phyloP scores from a whole-genome alignment of 1,140 invertebrate genomes.

The Papilio polyxenes region DNA sequence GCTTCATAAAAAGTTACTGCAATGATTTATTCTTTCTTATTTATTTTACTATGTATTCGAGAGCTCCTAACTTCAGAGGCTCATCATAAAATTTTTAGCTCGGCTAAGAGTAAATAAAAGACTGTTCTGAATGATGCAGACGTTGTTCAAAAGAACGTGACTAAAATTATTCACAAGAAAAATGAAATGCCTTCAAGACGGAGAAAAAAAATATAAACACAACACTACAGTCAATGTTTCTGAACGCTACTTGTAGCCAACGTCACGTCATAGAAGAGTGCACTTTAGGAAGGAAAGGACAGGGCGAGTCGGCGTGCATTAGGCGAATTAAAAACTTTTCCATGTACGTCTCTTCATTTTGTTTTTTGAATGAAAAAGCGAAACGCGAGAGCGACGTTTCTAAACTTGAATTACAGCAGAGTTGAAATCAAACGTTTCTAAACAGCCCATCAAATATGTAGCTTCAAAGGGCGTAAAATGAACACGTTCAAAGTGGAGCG shows the following conservation, averaged over 20 bases:
- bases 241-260: slow-evolving; percentile 52
- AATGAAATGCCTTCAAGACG: slow-evolving; percentile 62
- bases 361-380: slow-evolving; percentile 62
- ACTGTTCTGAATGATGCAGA: slow-evolving; percentile 31
- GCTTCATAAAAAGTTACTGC: slow-evolving; percentile 62
- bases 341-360: slow-evolving; percentile 63
- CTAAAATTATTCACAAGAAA: slow-evolving; percentile 50
- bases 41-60: slow-evolving; percentile 50
- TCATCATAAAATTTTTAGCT: slow-evolving; percentile 30
- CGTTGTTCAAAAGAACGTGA: slow-evolving; percentile 33
- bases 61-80: slow-evolving; percentile 26
- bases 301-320: slow-evolving; percentile 70
- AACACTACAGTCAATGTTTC: slow-evolving; percentile 71
- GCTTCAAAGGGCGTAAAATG: slow-evolving; percentile 68
- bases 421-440: slow-evolving; percentile 71
- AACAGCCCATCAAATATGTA: slow-evolving; percentile 52
- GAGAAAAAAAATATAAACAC: slow-evolving; percentile 69
- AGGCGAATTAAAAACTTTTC: slow-evolving; percentile 77
- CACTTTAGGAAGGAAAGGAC: slow-evolving; percentile 67
- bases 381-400: slow-evolving; percentile 52
- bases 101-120: slow-evolving; percentile 31
- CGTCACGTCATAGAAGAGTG: slow-evolving; percentile 61
- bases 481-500: slow-evolving; percentile 68
- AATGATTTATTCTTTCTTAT: slow-evolving; percentile 62
- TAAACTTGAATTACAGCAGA: slow-evolving; percentile 57